Base-by-base conservation (phyloP, 2,113 vertebrate genomes). In the Lates calcarifer region DNA sequence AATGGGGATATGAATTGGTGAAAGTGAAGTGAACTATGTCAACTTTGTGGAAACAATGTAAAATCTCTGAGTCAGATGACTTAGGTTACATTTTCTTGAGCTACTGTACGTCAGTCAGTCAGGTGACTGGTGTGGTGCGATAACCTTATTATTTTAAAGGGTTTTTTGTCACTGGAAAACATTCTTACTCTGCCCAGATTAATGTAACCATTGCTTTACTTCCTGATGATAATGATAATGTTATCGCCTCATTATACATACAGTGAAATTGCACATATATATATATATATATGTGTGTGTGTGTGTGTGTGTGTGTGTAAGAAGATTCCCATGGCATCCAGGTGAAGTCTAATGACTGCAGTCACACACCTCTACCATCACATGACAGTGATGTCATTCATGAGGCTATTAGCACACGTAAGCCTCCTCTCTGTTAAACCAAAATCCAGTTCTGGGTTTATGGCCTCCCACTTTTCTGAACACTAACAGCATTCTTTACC, bases 321-420 rank as follows among this genome's bases (percentile, higher is more conserved):
- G 10, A 17, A 9, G 24, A 20, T 57, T 20, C 35, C 35, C 18
- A 5, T 31, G 41, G 67, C 3, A 61, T 17, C 12, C 65, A 49
- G 39, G 71, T 83, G 24, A 14, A 17, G 14, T 62, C 14, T 35
- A 0, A 28, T 43, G 22, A 63, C 53, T 1, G n/a, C 41, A 55
- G 29, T 65, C 22, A 41, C 55, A 29, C 76, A 51, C 63, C 65
- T 86, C 2, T 2, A 1, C 17, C 17, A 66, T 93, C 93, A 89
- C 39, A 58, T 89, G 91, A 93, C 83, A 4, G 13, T 87, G 86
- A 84, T 53, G 60, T 91, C 55, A 85, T 47, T 7, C 18, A 0
- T 6, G 0, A 17, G 2, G 49, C 22, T 2, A 0, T 18, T 5
- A 13, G 4, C 1, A 20, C 73, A 22, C 14, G 22, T 33, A 28